phyloP scores from a whole-genome alignment of 2,888 invertebrate genomes.

The Cancer borealis region DNA sequence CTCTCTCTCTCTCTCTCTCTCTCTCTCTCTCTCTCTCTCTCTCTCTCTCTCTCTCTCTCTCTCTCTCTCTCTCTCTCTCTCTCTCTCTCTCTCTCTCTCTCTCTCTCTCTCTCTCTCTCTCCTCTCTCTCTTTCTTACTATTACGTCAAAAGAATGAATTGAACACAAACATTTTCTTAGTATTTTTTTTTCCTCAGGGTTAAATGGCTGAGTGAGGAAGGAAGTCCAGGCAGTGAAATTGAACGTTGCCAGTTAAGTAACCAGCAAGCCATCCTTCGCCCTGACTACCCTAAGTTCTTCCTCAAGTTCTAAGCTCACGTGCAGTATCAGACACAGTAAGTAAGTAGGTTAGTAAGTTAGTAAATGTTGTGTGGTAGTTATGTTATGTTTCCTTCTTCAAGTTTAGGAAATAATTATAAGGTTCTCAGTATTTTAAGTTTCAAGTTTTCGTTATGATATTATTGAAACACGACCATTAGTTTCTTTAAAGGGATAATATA shows the following conservation, averaged over 20 bases:
- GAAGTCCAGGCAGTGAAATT: conserved; percentile 91
- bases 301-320: conserved; percentile 86
- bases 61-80: neutral
- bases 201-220: conserved; percentile 89
- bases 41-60: neutral
- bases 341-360: neutral
- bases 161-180: neutral
- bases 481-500: too few relatives aligned
- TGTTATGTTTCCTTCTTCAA: too few relatives aligned
- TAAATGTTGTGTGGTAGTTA: neutral
- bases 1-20: too few relatives aligned
- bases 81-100: neutral
- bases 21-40: neutral
- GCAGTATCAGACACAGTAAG: neutral
- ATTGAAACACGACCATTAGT: too few relatives aligned
- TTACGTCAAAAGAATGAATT: too few relatives aligned
- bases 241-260: conserved; percentile 90
- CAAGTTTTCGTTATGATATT: too few relatives aligned
- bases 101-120: neutral
- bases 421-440: too few relatives aligned
- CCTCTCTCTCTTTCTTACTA: neutral
- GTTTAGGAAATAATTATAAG: too few relatives aligned
- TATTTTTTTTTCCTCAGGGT: conserved; percentile 83
- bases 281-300: conserved; percentile 87
- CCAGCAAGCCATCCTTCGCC: conserved; percentile 87